Evolutionary conservation across 2,888 invertebrate genomes (phyloP).

Genomic region (Tyria jacobaeae): DNA sequence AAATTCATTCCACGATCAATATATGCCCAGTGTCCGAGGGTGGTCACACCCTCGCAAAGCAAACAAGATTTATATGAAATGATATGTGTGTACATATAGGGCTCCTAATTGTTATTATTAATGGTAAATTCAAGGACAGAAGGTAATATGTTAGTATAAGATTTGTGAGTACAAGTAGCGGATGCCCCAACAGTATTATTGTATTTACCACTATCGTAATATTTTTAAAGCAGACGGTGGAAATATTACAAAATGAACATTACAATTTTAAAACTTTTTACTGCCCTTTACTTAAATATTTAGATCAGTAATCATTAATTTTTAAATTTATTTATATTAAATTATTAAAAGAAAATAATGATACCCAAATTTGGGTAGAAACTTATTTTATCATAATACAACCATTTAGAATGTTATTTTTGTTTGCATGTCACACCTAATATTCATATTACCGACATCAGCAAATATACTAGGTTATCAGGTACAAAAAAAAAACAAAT

Average conservation of each 20-base stretch:
- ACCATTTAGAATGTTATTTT: too few species aligned
- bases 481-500: too few species aligned
- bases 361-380: too few species aligned
- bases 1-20: conserved; percentile 51
- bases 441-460: too few species aligned
- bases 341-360: too few species aligned
- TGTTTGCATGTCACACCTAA: too few species aligned
- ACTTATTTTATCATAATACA: too few species aligned
- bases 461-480: too few species aligned
- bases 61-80: conserved; percentile 49
- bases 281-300: too few species aligned
- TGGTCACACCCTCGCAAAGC: conserved; percentile 40
- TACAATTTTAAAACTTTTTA: too few species aligned
- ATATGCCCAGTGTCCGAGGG: conserved; percentile 47
- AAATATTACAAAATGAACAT: not conserved
- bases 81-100: conserved; percentile 38
- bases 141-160: not conserved
- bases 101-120: conserved; percentile 43
- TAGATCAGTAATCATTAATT: too few species aligned
- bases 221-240: not conserved
- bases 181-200: not conserved
- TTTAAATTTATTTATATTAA: too few species aligned
- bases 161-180: not conserved
- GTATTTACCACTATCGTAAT: not conserved
- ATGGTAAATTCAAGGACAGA: conserved; percentile 26